A percentile compares a stretch with the other conserved stretches of the same genome.
phyloP scores from a whole-genome alignment of 2,113 vertebrate species.

The Larimichthys polyactis region DNA sequence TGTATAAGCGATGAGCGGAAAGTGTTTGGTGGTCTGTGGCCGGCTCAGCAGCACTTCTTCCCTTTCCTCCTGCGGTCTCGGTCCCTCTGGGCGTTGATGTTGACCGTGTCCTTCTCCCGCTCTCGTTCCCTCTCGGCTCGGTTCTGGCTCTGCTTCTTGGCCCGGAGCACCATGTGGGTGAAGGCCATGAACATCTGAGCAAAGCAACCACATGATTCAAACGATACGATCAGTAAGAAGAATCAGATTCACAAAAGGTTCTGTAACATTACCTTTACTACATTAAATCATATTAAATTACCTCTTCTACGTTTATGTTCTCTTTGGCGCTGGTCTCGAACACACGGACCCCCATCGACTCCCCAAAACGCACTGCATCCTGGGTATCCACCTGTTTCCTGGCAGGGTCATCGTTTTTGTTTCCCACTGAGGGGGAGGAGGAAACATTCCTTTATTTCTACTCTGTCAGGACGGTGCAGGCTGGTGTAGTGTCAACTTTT shows the following conservation, averaged over 20 bases:
- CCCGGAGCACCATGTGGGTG: slow-evolving; percentile 86
- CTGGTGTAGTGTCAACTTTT: too few species aligned
- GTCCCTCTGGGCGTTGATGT: slow-evolving; percentile 85
- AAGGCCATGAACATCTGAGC: slow-evolving; percentile 89
- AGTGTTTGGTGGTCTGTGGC: background rate
- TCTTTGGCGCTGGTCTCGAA: slow-evolving; percentile 91
- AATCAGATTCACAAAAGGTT: background rate
- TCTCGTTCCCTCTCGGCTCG: slow-evolving; percentile 80
- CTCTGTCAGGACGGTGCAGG: too few species aligned
- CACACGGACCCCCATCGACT: slow-evolving; percentile 84
- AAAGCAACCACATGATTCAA: too few species aligned
- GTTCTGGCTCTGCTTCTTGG: slow-evolving; percentile 86
- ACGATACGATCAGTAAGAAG: too few species aligned
- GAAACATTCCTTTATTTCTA: background rate
- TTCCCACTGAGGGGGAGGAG: slow-evolving; percentile 82
- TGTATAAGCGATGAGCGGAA: background rate
- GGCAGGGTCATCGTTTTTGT: slow-evolving; percentile 87
- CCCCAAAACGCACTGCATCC: slow-evolving; percentile 86
- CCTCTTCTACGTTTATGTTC: slow-evolving; percentile 89
- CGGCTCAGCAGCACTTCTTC: slow-evolving; percentile 88
- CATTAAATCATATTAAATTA: too few species aligned
- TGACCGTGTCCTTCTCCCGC: slow-evolving; percentile 86
- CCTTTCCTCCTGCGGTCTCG: slow-evolving; percentile 84
- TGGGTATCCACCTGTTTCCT: slow-evolving; percentile 84
- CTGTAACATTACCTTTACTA: background rate